phyloP scores from a whole-genome alignment of 2,113 vertebrate genomes.

The Cyanoderma ruficeps region DNA sequence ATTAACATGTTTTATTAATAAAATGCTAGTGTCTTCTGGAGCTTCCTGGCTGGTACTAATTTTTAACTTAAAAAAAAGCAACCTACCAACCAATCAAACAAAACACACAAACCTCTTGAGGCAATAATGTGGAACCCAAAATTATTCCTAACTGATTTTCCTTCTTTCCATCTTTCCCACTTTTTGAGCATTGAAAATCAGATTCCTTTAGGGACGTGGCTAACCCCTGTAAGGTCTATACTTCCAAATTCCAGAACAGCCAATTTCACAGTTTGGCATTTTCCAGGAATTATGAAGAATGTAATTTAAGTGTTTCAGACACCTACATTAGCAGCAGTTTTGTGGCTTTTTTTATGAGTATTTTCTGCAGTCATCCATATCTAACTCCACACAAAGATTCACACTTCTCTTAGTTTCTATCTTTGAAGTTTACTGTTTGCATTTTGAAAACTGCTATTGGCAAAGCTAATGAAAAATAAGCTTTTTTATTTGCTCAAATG shows the following conservation, averaged over 20 bases:
- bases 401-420: background rate
- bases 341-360: background rate
- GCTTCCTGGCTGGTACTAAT: background rate
- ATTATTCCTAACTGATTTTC: background rate
- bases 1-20: background rate
- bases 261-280: background rate
- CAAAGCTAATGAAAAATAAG: background rate
- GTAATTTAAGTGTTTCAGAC: background rate
- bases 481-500: background rate
- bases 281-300: background rate
- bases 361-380: background rate
- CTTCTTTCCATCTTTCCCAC: background rate
- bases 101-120: background rate
- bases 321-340: background rate
- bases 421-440: background rate
- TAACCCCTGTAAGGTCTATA: background rate
- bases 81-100: background rate
- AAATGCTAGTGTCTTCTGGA: background rate
- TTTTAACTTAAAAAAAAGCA: background rate
- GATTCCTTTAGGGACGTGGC: background rate
- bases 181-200: background rate
- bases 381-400: background rate
- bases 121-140: background rate
- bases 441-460: background rate
- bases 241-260: background rate